Conservation (phyloP, 2,888 invertebrate species). For the Melipona beecheii region DNA sequence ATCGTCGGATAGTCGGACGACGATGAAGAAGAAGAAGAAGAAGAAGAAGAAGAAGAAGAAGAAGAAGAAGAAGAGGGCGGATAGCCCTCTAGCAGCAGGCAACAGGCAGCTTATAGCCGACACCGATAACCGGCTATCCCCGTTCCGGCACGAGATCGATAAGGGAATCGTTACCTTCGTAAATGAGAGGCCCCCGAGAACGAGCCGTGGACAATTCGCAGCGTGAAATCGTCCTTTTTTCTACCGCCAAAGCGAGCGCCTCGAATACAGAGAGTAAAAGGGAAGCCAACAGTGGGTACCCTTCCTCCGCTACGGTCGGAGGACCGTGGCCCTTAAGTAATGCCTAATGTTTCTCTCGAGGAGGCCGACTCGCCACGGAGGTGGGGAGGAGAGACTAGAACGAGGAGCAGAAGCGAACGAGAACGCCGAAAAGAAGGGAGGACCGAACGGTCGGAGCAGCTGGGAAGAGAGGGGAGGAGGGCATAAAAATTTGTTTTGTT, state of each 20-base stretch:
- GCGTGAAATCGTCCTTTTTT: constrained; percentile 80
- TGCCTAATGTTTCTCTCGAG: constrained; percentile 78
- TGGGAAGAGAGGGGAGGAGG: constrained; percentile 62
- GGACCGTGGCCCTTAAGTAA: constrained; percentile 74
- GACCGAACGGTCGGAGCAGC: constrained; percentile 38
- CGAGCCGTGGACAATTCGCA: constrained; percentile 80
- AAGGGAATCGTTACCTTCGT: constrained; percentile 64
- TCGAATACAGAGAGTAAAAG: constrained; percentile 36
- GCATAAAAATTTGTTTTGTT: constrained; percentile 82
- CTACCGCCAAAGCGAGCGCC: constrained; percentile 68
- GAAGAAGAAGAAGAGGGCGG: background rate
- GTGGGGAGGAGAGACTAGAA: constrained; percentile 15
- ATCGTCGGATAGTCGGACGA: background rate
- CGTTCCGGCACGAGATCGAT: constrained; percentile 65
- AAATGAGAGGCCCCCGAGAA: constrained; percentile 68
- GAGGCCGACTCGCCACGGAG: constrained; percentile 42
- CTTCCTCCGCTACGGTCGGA: constrained; percentile 53
- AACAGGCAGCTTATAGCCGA: constrained; percentile 19
- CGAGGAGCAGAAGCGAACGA: constrained; percentile 29
- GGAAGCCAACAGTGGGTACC: constrained; percentile 54
- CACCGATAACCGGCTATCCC: constrained; percentile 57
- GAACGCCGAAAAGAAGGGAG: constrained; percentile 31
- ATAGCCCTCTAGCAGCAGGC: background rate
- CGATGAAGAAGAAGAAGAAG: background rate
- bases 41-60: background rate